Base-by-base conservation (phyloP, 2,797 vertebrate species). In the Sebastes kiyomatsui region DNA sequence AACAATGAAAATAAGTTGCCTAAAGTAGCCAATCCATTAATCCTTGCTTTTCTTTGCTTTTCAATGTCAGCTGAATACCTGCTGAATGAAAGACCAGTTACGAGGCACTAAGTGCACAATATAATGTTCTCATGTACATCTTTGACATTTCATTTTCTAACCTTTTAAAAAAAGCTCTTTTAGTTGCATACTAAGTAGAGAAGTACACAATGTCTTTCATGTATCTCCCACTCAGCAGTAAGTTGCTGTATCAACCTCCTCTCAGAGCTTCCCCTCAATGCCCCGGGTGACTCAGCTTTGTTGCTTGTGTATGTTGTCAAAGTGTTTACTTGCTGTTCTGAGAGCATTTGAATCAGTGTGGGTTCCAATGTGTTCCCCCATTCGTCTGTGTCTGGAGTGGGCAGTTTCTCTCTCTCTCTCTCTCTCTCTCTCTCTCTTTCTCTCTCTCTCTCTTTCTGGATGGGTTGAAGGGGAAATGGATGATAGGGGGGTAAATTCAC, bases 371-470 rank as follows among this genome's bases (percentile, higher is more conserved):
- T 14, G n/a, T 66, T 54, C 32, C 79, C 59, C 64, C 77, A 38
- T 90, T 87, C 89, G 69, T 73, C 77, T 77, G 30, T 72, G 75
- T 73, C 76, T 83, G 42, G 58, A 81, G 62, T 72, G 82, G 73
- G 82, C 54, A 46, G 64, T 67, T 81, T 78, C 73, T 35, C 23
- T 46, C 42, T 46, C 42, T 46, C 42, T 42, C 38, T 42, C 2
- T 33, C 32, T 33, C 9, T 33, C 32, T 10, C 32, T 32, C 30
- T 32, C 7, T 32, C 30, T 32, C 9, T 33, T 0, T 35, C 2
- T 32, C 32, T 33, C 33, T 35, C 10, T 35, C 33, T 35, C 14
- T 46, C n/a, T 74, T 52, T 72, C 55, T 74, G 72, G 69, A 80
- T 75, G 77, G 62, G 54, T 69, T 70, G 58, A 79, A 42, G 69